Base-by-base conservation (phyloP, 2,888 invertebrate species). In the Eupithecia dodoneata region DNA sequence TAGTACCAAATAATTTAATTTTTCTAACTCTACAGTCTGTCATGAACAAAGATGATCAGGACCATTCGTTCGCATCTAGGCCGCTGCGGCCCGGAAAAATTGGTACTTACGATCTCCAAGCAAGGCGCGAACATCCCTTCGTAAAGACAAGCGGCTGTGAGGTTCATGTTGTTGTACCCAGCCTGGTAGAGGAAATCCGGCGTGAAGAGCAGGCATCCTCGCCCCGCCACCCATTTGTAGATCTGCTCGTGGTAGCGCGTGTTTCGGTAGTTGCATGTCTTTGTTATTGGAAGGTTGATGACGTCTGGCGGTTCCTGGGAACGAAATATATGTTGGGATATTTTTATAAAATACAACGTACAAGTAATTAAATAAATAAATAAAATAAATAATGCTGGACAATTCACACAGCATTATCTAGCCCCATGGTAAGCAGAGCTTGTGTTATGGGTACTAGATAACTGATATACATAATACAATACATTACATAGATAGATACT, bases 161-260 rank as follows among this genome's bases (percentile, higher is more conserved):
- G 78, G 77, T 91, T 91, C 73, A 95, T 86, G 49, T 87, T 85
- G 84, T 94, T 94, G 42, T 66, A 79, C 0, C 94, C 94, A 0
- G 83, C 88, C 0, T 84, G 84, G 83, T 87, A 95, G 30, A 94
- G 89, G 81, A 93, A 94, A 82, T 91, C 89, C 0, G 93, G 94
- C 0, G 92, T 93, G 81, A 88, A 95, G 49, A 91, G 82, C n/a
- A 94, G 82, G 80, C 95, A 95, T 2, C 94, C 95, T 4, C 92
- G 86, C 0, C 94, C 94, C 0, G 94, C 92, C 77, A 93, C 91
- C 95, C 95, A 95, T 44, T 90, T 89, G 88, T 86, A 95, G 41
- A 95, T 88, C 80, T 94, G 94, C 85, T 94, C 93, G 65, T 92
- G 93, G 82, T 90, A 94, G 7, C 85, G 83, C 7, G 86, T 83